A percentile compares a stretch with the other conserved stretches of the same genome.
Conservation (phyloP, 2,113 vertebrate species). For the Otis tarda region DNA sequence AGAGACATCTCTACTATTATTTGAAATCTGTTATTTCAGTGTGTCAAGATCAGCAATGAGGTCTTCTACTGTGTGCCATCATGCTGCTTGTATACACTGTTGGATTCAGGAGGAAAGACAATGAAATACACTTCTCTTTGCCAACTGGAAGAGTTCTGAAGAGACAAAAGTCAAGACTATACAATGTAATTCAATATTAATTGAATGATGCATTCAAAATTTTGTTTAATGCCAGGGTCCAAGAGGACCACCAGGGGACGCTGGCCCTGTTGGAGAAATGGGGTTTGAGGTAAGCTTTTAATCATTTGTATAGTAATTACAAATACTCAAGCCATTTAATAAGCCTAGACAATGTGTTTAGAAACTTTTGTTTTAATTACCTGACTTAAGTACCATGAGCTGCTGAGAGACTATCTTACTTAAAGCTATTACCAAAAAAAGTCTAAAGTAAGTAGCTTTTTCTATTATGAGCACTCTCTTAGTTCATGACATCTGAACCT, state of each 20-base stretch:
- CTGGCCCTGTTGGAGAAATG: slow-evolving; percentile 86
- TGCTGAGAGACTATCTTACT: not conserved
- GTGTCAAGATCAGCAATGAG: not conserved
- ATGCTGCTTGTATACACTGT: not conserved
- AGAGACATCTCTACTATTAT: not conserved
- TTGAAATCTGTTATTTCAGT: not conserved
- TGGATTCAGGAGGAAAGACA: not conserved
- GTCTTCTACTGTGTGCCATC: not conserved
- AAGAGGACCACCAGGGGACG: slow-evolving; percentile 86
- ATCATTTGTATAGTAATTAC: not conserved
- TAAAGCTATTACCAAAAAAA: not conserved
- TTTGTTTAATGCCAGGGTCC: slow-evolving; percentile 81
- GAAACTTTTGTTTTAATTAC: not conserved
- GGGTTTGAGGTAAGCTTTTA: slow-evolving; percentile 84
- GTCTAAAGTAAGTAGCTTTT: not conserved
- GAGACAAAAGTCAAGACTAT: not conserved
- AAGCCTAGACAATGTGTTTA: not conserved
- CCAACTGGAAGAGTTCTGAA: not conserved
- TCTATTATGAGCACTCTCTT: not conserved
- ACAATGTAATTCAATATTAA: not conserved
- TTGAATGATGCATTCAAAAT: slow-evolving; percentile 36
- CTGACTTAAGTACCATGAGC: not conserved
- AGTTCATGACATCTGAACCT: not conserved
- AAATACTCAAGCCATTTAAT: not conserved
- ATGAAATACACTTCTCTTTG: not conserved